Evolutionary conservation across 35 echinoderm and acorn worm species (phyloP).

Genomic region (Apostichopus parvimensis): DNA sequence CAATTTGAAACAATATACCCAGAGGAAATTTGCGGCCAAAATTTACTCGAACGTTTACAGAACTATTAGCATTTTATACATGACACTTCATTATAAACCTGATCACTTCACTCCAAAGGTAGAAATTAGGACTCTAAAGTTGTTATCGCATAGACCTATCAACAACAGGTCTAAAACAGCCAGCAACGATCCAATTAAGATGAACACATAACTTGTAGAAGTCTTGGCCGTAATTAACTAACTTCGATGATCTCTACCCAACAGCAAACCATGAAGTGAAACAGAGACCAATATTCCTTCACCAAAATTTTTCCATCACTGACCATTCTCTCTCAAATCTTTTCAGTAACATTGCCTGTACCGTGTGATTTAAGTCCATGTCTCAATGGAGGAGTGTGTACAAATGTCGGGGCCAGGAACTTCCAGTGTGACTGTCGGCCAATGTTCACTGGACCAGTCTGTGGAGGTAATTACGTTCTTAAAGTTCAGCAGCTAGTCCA

Average conservation of each 20-base stretch:
- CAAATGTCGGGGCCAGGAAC: neutral
- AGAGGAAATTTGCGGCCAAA: too few species aligned
- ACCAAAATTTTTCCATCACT: neutral
- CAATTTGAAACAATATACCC: too few species aligned
- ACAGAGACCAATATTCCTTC: too few species aligned
- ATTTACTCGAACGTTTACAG: neutral
- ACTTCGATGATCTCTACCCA: too few species aligned
- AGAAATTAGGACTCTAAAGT: neutral
- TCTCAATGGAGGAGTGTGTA: neutral
- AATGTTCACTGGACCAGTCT: neutral
- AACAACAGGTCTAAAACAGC: neutral
- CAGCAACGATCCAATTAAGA: neutral
- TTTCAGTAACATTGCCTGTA: neutral
- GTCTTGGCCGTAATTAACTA: too few species aligned
- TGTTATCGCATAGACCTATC: neutral
- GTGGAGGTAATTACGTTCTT: neutral
- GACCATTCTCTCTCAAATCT: too few species aligned
- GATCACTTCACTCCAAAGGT: neutral
- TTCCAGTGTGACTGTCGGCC: neutral
- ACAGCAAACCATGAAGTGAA: too few species aligned
- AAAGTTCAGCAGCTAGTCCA: too few species aligned
- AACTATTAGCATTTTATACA: conserved; percentile 9
- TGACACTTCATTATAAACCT: neutral
- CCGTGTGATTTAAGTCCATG: neutral
- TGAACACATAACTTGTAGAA: neutral